phyloP scores from a whole-genome alignment of 2,888 invertebrate genomes.

The Rhimphoctona megacephalus region DNA sequence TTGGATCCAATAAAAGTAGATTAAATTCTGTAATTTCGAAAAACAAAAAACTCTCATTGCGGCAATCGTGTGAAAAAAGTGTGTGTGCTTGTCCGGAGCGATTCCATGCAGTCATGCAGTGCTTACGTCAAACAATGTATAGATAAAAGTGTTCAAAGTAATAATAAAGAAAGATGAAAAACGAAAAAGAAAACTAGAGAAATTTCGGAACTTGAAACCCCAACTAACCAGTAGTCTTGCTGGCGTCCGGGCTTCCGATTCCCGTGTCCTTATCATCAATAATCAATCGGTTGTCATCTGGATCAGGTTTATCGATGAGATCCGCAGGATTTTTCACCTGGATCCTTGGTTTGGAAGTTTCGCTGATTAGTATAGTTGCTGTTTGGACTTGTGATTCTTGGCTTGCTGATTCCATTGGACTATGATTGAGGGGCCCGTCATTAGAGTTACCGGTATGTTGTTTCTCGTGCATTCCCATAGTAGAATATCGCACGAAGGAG shows the following conservation, averaged over 20 bases:
- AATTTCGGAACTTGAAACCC: slow-evolving; percentile 65
- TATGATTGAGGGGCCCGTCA: slow-evolving; percentile 52
- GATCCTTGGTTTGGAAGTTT: slow-evolving; percentile 81
- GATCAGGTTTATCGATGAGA: slow-evolving; percentile 80
- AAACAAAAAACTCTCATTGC: background rate
- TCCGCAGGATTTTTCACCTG: slow-evolving; percentile 83
- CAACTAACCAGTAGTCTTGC: slow-evolving; percentile 83
- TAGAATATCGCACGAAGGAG: slow-evolving; percentile 91
- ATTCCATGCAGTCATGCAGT: slow-evolving; percentile 63
- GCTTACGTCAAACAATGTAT: slow-evolving; percentile 30
- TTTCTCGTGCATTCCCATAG: slow-evolving; percentile 90
- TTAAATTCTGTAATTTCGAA: background rate
- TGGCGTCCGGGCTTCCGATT: slow-evolving; percentile 79
- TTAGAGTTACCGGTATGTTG: slow-evolving; percentile 86
- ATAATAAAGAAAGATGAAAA: slow-evolving; percentile 58
- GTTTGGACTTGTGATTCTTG: slow-evolving; percentile 74
- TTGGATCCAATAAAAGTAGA: background rate
- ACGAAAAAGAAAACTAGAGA: slow-evolving; percentile 53
- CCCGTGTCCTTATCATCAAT: slow-evolving; percentile 80
- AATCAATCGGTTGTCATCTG: slow-evolving; percentile 76
- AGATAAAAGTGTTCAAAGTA: slow-evolving; percentile 65
- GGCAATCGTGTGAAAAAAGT: background rate
- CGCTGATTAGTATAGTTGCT: slow-evolving; percentile 28
- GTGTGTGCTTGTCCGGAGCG: slow-evolving; percentile 15
- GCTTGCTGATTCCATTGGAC: slow-evolving; percentile 28